Base-by-base conservation (phyloP, 2,888 invertebrate genomes). In the Zaprionus lineosus region DNA sequence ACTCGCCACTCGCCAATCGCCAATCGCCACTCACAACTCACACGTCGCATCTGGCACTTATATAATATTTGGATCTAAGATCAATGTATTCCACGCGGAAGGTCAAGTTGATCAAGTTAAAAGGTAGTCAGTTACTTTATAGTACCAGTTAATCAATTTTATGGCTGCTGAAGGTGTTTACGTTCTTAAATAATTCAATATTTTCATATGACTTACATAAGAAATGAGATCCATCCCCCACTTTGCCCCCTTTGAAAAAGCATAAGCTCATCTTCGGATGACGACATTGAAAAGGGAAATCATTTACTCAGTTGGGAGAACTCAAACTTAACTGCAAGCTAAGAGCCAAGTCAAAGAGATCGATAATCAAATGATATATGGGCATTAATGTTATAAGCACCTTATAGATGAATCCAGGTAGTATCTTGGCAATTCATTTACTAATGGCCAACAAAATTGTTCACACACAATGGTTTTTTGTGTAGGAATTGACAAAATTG, bases 371-470 rank as follows among this genome's bases (percentile, higher is more conserved):
- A 43, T 76, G 64, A 78, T 68, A 62, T 56, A 76, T 69, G 55
- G 40, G 55, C 41, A 52, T 31, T 46, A 51, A 47, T 46, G 57
- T 31, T 43, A 55, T 48, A 65, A n/a, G n/a, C n/a, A n/a, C n/a
- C n/a, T 81, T 76, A 68, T 57, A 69, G 57, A 69, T 26, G 60
- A 60, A 60, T 58, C 67, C 41, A 14, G n/a, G n/a, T n/a, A 39
- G 39, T 31, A 51, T 24, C 56, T 48, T 15, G 55, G 58, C 47
- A 57, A 68, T 59, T 74, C 53, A 57, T 63, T 69, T 61, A 65
- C 70, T 76, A 79, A 77, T 83, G 62, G 70, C 52, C 69, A 55
- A 37, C 51, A 69, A 57, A 44, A 21, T 41, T 37, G 37, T 16
- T 47, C 18, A 37, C 0, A 37, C 36, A 37, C 18, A 47, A 37